These are phyloP conservation scores for Alca torda DNA, from an alignment of 2,797 vertebrate genomes.

Conservation along the genomic window DNA sequence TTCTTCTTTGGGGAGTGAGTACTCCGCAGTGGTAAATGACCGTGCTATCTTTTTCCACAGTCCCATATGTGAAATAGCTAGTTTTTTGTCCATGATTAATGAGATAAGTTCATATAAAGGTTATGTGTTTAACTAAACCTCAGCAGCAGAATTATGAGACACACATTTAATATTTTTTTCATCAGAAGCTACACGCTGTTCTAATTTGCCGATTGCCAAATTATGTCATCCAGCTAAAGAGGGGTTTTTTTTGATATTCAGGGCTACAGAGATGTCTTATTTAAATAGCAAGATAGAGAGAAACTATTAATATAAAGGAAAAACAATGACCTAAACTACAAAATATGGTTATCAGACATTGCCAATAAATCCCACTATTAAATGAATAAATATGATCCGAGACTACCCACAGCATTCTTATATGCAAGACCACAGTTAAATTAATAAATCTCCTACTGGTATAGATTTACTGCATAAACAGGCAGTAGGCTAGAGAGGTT, in stretches of 20 bases:
- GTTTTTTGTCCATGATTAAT: conserved; percentile 74
- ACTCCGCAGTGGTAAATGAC: conserved; percentile 72
- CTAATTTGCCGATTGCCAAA: conserved; percentile 50
- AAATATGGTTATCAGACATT: conserved; percentile 26
- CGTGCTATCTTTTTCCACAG: conserved; percentile 75
- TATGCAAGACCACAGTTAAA: not conserved
- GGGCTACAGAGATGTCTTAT: not conserved
- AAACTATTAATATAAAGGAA: not conserved
- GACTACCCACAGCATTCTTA: not conserved
- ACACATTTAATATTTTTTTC: conserved; percentile 43
- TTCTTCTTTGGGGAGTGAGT: conserved; percentile 70
- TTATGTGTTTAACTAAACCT: conserved; percentile 72
- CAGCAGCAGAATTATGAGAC: conserved; percentile 43
- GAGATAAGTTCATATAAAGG: conserved; percentile 83
- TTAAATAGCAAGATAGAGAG: conserved; percentile 12
- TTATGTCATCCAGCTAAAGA: conserved; percentile 38
- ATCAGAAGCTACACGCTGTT: conserved; percentile 45
- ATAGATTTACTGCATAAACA: conserved; percentile 17
- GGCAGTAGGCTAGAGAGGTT: not conserved
- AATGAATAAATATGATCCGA: conserved; percentile 7
- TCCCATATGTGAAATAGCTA: conserved; percentile 65
- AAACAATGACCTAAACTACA: not conserved
- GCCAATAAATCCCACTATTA: not conserved
- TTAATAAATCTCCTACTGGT: conserved; percentile 2
- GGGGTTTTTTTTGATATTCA: not conserved